Percentiles rank a stretch among this genome's conserved stretches.
These are phyloP conservation scores for Cacatua alba DNA, from an alignment of 2,113 vertebrate species.

Conservation along the genomic window DNA sequence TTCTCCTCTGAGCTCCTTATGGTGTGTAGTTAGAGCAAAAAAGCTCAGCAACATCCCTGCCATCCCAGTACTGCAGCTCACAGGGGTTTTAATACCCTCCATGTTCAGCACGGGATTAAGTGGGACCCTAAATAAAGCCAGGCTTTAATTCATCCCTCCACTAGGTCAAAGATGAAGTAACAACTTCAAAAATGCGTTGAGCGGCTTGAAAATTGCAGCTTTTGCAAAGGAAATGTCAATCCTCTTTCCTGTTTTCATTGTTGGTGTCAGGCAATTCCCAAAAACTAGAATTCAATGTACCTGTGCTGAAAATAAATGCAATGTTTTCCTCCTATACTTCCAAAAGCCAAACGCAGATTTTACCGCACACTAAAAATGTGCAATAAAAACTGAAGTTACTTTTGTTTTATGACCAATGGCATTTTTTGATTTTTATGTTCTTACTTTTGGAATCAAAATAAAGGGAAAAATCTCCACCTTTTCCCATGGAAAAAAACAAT, in stretches of 20 bases:
- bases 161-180: background rate
- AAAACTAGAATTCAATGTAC: background rate
- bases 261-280: background rate
- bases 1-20: background rate
- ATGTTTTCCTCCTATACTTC: background rate
- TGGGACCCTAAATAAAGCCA: background rate
- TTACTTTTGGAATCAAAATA: background rate
- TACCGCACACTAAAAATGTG: rapidly evolving
- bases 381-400: background rate
- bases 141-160: rapidly evolving
- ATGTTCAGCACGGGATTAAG: rapidly evolving
- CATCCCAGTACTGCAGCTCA: background rate
- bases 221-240: background rate
- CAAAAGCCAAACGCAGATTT: background rate
- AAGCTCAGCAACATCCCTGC: background rate
- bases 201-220: background rate
- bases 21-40: background rate
- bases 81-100: rapidly evolving
- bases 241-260: background rate
- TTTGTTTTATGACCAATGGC: rapidly evolving
- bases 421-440: background rate
- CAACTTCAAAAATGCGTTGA: background rate
- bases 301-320: background rate
- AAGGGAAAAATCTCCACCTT: background rate
- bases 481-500: background rate